Evolutionary conservation across 2,113 vertebrate genomes (phyloP), one percentile per base, ranked within the genome.

Genomic region (Thalassarche chlororhynchos): DNA sequence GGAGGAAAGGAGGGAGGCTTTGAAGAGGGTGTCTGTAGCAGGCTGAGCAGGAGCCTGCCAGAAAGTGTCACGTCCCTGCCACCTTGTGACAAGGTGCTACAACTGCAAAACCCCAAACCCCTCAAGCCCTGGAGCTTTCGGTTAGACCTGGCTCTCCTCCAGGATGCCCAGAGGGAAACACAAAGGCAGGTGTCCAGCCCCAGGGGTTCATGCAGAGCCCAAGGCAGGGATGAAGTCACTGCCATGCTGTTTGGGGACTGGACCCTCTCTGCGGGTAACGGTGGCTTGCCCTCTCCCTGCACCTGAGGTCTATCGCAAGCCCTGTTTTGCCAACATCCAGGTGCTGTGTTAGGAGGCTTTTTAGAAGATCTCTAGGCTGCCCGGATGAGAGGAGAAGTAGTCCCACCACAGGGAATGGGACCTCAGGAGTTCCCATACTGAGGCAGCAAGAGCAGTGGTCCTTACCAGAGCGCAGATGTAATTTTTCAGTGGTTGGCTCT

Each of bases 61-160:
- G 58, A 80, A 64, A 82, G 60, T 42, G 93, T 93, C 94, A 42
- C 75, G 5, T 89, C 92, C 84, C 97, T 93, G 96, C 97, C 97
- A 96, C 94, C 97, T 98, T 82, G 96, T 96, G 97, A 97, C 70
- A 68, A 87, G 9, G 40, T 4, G 1, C 76, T 44, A 93, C 88
- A 95, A 97, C 85, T 97, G 92, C 91, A 97, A n/a, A 93, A 12
- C 32, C 51, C 66, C 68, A 6, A 24, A 36, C 17, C 42, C 68
- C 29, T 23, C 70, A 4, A 61, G 47, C 23, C 47, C 68, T 24
- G 76, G 32, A 42, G 52, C 29, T 61, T 40, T 16, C 4, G 1
- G 31, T 10, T 1, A 32, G n/a, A 14, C 15, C 57, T 28, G 60
- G 20, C 3, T 76, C 17, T 36, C 13, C 47, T 19, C 51, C 78